Evolutionary conservation across 1,140 invertebrate genomes (phyloP), one percentile per base, ranked within the genome.

Genomic region (Centruroides vittatus): DNA sequence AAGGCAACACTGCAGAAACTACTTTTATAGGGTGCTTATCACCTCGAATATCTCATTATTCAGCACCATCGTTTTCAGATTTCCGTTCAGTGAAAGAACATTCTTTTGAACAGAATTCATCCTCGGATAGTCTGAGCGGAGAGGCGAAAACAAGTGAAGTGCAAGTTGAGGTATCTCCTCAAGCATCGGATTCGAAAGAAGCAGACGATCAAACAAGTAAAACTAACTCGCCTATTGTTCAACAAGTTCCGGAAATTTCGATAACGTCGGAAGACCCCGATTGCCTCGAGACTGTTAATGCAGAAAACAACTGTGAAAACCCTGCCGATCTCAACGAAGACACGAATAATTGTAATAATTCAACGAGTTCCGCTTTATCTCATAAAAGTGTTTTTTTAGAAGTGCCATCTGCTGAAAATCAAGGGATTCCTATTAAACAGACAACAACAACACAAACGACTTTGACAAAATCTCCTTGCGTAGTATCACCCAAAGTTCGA

Each of bases 51-150:
- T 41, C 41, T 41, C 41, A 41, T 58, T 46, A 57, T 47, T 55
- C 59, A 12, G 47, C 55, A 4, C 63, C 58, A n/a, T 62, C 64
- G 8, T 61, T 65, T 55, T 48, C 59, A 6, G 61, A 65, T 12
- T 59, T 65, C 12, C 58, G 62, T 23, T 51, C 57, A 35, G 60
- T 62, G 49, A 47, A 56, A 35, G 64, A 65, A 35, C 58, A 65
- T 12, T 65, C 63, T 35, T 41, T 61, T 34, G 64, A 65, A 52
- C 58, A 60, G 47, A 51, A 58, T 34, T 65, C 64, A 9, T 65
- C 64, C 8, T 62, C 58, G 13, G 58, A 62, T 23, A 62, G 61
- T 13, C 46, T 65, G 9, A 62, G 34, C 35, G 48, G 59, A 11
- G 63, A 65, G 13, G 57, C 58, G 0, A 59, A 56, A 23, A 61